phyloP scores from a whole-genome alignment of 2,888 invertebrate species.

The Drosophila antonietae region DNA sequence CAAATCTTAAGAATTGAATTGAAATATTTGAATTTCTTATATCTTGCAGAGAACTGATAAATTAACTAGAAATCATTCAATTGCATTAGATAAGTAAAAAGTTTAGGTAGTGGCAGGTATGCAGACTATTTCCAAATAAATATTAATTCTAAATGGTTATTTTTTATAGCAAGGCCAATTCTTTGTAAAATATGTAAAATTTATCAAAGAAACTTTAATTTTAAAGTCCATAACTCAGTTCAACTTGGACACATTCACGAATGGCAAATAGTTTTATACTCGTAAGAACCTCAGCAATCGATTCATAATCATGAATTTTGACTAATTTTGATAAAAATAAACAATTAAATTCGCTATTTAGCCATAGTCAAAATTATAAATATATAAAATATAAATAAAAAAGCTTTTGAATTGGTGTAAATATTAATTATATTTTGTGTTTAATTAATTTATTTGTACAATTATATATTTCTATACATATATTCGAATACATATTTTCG shows the following conservation, averaged over 20 bases:
- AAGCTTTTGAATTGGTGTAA: slow-evolving; percentile 51
- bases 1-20: neutral
- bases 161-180: no score
- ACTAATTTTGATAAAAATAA: no score
- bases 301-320: neutral
- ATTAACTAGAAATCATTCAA: neutral
- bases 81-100: no score
- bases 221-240: no score
- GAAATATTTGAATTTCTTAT: neutral
- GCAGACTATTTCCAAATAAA: no score
- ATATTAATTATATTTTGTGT: slow-evolving; percentile 59
- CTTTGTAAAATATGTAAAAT: no score
- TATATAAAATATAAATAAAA: neutral
- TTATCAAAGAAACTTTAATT: no score
- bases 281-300: neutral
- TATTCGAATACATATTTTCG: slow-evolving; percentile 45
- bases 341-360: no score
- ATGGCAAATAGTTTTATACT: neutral
- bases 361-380: no score
- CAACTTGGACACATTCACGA: neutral
- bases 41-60: neutral
- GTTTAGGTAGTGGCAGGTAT: no score
- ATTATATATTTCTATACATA: slow-evolving; percentile 53
- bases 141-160: no score
- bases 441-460: slow-evolving; percentile 78